Evolutionary conservation across 53 echinoderm and acorn worm species (phyloP).

Genomic region (Astropecten irregularis): DNA sequence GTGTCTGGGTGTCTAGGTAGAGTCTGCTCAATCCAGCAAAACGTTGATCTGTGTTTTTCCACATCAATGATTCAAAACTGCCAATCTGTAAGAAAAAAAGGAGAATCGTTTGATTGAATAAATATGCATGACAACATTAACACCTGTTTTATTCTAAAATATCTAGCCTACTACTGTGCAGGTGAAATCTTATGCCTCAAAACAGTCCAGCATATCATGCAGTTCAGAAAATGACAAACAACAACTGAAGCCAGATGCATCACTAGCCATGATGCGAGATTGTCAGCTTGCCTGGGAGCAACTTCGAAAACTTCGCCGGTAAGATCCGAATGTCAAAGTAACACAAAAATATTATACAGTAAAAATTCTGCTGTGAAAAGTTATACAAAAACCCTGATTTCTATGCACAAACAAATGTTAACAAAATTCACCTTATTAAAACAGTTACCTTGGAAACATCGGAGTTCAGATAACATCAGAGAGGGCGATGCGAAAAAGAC

Average conservation of each 20-base stretch:
- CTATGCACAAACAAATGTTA: background rate
- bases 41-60: too few relatives aligned
- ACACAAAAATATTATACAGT: background rate
- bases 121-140: too few relatives aligned
- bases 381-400: background rate
- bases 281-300: constrained; percentile 11
- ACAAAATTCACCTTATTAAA: background rate
- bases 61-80: too few relatives aligned
- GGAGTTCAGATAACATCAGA: background rate
- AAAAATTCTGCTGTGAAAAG: background rate
- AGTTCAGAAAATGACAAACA: background rate
- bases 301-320: background rate
- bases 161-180: constrained; percentile 7
- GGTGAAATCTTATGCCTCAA: background rate
- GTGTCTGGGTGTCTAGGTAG: too few relatives aligned
- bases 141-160: too few relatives aligned
- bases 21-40: too few relatives aligned
- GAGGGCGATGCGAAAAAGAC: background rate
- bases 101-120: too few relatives aligned
- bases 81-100: too few relatives aligned
- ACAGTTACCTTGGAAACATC: background rate
- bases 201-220: background rate
- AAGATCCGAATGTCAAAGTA: background rate
- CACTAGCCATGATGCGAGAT: constrained; percentile 22
- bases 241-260: background rate